Base-by-base conservation (phyloP, 2,888 invertebrate species). In the Synergus itoensis region DNA sequence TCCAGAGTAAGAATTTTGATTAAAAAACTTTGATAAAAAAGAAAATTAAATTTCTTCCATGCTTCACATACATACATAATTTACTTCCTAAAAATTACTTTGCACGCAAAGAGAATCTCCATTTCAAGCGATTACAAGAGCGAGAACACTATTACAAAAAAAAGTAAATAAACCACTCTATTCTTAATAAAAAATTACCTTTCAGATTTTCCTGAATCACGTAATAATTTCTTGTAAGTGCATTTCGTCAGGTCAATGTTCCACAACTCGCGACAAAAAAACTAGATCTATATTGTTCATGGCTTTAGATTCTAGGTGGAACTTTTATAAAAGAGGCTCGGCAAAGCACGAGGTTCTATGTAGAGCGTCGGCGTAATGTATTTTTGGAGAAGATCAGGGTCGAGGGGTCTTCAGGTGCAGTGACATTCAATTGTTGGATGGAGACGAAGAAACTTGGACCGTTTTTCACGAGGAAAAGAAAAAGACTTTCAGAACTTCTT, bases 381-480 rank as follows among this genome's bases (percentile, higher is more conserved):
- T 73, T 73, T 73, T 16, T 73, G 69, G 69, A 73, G 65, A 67
- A 67, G 48, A 73, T 73, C 69, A 73, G 48, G 69, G 36, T 73
- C 69, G 69, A 9, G 8, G 21, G 48, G 21, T 45, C 28, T 53
- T 73, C 69, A 73, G 36, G 36, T 73, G 69, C n/a, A 73, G 18
- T 21, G 67, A 21, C 43, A 67, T 73, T 16, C 1, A 9, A 28
- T 48, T 48, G 7, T 48, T 48, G 69, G 36, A 69, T 69, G 36
- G 36, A 28, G 48, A 36, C 14, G 28, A 36, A 48, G 28, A 28
- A 48, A 73, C 28, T 62, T 62, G 11, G 12, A 4, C 28, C 28
- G 21, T 36, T 36, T 36, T 36, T 36, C 5, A 64, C 7, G 9
- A 60, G 43, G 43, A 14, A 18, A 43, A 21, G 18, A 43, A 43